These are phyloP conservation scores for Phalanger gymnotis DNA, from an alignment of 2,797 vertebrate species.

Conservation along the genomic window DNA sequence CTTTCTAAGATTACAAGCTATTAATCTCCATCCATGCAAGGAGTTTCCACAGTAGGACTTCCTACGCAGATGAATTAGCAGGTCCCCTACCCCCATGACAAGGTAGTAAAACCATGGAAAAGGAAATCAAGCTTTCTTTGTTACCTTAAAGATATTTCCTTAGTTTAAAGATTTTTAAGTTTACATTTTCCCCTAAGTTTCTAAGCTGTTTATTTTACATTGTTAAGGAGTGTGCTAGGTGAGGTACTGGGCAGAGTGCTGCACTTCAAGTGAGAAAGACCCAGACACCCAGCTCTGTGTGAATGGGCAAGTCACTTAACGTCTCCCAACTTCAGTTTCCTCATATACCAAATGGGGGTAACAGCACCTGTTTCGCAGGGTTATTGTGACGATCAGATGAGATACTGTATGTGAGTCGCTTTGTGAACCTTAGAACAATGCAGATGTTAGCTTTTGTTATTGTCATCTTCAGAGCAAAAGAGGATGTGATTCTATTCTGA, in stretches of 20 bases:
- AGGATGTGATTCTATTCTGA: not conserved
- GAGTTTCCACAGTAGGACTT: not conserved
- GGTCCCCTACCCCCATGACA: not conserved
- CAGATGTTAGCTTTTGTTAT: not conserved
- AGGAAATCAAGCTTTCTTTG: not conserved
- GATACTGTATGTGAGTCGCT: not conserved
- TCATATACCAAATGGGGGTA: not conserved
- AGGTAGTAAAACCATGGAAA: not conserved
- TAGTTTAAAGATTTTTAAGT: not conserved
- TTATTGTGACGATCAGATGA: not conserved
- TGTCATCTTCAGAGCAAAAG: not conserved
- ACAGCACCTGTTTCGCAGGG: not conserved
- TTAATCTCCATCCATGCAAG: not conserved
- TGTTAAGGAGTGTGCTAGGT: not conserved
- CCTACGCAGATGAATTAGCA: not conserved
- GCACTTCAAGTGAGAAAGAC: not conserved
- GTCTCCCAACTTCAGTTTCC: not conserved
- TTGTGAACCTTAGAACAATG: not conserved
- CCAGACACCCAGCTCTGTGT: not conserved
- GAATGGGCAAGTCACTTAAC: not conserved
- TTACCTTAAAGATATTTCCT: not conserved
- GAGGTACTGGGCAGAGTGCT: not conserved
- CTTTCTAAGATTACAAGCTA: not conserved
- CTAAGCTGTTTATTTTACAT: not conserved
- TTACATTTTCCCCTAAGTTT: not conserved